Percentiles rank a stretch among this genome's conserved stretches.
These are phyloP conservation scores for Nemotelus pantherinus DNA, from an alignment of 2,888 invertebrate genomes.

Conservation along the genomic window DNA sequence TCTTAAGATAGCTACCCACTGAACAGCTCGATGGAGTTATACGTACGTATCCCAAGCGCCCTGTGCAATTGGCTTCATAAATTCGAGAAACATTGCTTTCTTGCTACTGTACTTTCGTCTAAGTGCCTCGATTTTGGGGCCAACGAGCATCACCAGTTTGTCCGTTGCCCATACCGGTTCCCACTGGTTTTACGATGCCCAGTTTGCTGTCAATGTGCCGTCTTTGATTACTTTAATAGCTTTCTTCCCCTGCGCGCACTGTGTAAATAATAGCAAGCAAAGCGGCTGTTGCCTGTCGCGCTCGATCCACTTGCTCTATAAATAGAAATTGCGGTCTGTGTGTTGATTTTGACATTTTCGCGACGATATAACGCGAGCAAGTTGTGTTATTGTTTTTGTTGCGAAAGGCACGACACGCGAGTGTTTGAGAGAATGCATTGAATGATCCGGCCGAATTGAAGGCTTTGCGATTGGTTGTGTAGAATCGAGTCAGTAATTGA, in stretches of 20 bases:
- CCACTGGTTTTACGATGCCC: neutral
- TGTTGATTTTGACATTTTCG: slow-evolving; percentile 20
- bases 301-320: slow-evolving; percentile 18
- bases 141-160: neutral
- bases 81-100: neutral
- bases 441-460: no score
- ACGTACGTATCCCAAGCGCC: neutral
- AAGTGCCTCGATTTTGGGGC: no score
- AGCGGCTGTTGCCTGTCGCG: neutral
- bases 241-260: neutral
- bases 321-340: neutral
- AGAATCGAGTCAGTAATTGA: no score
- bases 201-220: neutral
- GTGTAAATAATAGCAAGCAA: slow-evolving; percentile 12
- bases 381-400: no score
- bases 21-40: neutral
- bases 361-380: neutral
- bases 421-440: no score
- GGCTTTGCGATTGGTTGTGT: no score
- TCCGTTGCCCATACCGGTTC: slow-evolving; percentile 16
- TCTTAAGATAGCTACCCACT: neutral
- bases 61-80: neutral
- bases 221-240: neutral
- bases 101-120: no score
- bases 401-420: no score